phyloP scores from a whole-genome alignment of 2,797 vertebrate species.

The Arvicola amphibius region DNA sequence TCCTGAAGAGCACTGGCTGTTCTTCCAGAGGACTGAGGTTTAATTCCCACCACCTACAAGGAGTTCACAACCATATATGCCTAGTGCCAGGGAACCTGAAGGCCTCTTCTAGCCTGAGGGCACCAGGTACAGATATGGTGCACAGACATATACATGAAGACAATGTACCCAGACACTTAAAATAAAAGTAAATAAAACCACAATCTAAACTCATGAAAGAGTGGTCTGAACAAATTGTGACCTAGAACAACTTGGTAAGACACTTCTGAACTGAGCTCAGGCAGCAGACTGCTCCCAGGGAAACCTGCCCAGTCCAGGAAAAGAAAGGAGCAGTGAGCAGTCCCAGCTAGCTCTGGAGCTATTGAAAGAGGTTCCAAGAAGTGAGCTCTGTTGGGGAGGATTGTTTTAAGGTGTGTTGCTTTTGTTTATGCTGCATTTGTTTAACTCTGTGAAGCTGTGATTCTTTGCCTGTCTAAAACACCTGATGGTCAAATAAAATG shows the following conservation, averaged over 20 bases:
- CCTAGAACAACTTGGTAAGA: not conserved
- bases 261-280: not conserved
- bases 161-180: not conserved
- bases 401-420: too few relatives aligned
- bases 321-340: not conserved
- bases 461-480: too few relatives aligned
- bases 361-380: not conserved
- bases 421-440: too few relatives aligned
- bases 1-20: not conserved
- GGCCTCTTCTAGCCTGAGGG: not conserved
- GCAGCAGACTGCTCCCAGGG: not conserved
- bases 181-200: not conserved
- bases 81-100: not conserved
- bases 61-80: not conserved
- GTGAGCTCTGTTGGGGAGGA: too few relatives aligned
- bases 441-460: too few relatives aligned
- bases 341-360: too few relatives aligned
- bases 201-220: not conserved
- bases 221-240: not conserved
- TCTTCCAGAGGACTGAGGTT: not conserved
- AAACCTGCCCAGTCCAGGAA: not conserved
- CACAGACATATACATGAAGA: not conserved
- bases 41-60: not conserved
- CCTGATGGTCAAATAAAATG: too few relatives aligned
- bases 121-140: not conserved